Evolutionary conservation across 2,888 invertebrate genomes (phyloP).

Genomic region (Coronaproctus castanopsis): DNA sequence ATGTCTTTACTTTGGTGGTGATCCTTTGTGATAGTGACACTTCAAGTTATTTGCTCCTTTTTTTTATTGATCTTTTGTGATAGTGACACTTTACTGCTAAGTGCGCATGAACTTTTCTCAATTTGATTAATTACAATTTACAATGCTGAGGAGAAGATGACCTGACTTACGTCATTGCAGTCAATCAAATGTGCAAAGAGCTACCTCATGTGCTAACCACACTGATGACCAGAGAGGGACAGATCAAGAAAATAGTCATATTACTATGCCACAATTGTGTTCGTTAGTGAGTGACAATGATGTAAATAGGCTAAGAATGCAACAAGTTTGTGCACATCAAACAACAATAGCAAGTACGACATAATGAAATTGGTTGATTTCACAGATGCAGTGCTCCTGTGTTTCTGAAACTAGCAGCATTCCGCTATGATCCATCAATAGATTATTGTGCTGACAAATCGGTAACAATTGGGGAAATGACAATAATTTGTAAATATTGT

Average conservation of each 20-base stretch:
- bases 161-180: not conserved
- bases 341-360: conserved; percentile 4
- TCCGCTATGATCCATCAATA: no score
- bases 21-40: conserved; percentile 1
- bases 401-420: no score
- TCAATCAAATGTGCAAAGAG: conserved; percentile 6
- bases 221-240: conserved; percentile 1
- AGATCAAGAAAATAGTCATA: conserved; percentile 3
- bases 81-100: conserved; percentile 2
- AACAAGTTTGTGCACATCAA: conserved; percentile 2
- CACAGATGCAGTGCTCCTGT: not conserved
- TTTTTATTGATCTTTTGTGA: conserved; percentile 1
- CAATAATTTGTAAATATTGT: not conserved
- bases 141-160: no score
- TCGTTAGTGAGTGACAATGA: not conserved
- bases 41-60: not conserved
- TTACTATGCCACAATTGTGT: not conserved
- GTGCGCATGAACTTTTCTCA: not conserved
- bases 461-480: not conserved
- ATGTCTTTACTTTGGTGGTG: not conserved
- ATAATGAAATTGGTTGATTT: conserved; percentile 1
- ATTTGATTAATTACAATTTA: not conserved
- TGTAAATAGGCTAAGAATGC: conserved; percentile 2
- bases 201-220: not conserved
- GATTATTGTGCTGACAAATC: not conserved